phyloP scores from a whole-genome alignment of 2,113 vertebrate genomes.

The Cynoglossus semilaevis region DNA sequence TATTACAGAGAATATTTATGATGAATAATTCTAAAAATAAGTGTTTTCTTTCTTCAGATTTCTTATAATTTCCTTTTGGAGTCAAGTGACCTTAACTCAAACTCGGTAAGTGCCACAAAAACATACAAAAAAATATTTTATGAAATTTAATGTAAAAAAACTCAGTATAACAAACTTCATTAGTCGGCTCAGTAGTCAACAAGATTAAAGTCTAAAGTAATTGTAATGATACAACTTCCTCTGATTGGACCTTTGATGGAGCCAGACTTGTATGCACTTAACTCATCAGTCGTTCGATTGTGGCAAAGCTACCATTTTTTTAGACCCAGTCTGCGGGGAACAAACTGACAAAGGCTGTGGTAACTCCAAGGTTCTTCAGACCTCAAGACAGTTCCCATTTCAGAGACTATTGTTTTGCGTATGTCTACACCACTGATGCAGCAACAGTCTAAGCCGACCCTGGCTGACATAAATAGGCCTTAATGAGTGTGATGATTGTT shows the following conservation, averaged over 20 bases:
- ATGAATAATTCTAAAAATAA: too few relatives aligned
- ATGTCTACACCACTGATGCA: slow-evolving; percentile 32
- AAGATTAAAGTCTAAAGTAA: too few relatives aligned
- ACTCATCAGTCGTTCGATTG: slow-evolving; percentile 14
- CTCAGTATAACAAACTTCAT: too few relatives aligned
- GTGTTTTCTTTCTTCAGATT: slow-evolving; percentile 51
- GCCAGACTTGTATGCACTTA: not conserved
- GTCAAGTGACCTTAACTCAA: slow-evolving; percentile 40
- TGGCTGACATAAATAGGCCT: slow-evolving; percentile 18
- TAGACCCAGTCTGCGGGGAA: slow-evolving; percentile 7
- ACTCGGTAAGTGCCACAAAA: slow-evolving; percentile 62
- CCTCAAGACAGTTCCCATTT: slow-evolving; percentile 32
- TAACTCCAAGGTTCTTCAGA: slow-evolving; percentile 17
- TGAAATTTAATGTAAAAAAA: too few relatives aligned
- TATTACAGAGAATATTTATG: too few relatives aligned
- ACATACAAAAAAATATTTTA: too few relatives aligned
- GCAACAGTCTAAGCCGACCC: slow-evolving; percentile 14
- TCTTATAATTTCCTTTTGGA: slow-evolving; percentile 28
- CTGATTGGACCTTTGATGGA: not conserved
- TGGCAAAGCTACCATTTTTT: slow-evolving; percentile 12
- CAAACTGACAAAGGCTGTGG: slow-evolving; percentile 35
- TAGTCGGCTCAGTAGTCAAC: too few relatives aligned
- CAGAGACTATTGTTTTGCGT: slow-evolving; percentile 32
- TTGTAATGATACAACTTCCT: too few relatives aligned
- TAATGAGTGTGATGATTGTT: slow-evolving; percentile 38